Base-by-base conservation (phyloP, 2,113 vertebrate species). In the Seriola aureovittata region DNA sequence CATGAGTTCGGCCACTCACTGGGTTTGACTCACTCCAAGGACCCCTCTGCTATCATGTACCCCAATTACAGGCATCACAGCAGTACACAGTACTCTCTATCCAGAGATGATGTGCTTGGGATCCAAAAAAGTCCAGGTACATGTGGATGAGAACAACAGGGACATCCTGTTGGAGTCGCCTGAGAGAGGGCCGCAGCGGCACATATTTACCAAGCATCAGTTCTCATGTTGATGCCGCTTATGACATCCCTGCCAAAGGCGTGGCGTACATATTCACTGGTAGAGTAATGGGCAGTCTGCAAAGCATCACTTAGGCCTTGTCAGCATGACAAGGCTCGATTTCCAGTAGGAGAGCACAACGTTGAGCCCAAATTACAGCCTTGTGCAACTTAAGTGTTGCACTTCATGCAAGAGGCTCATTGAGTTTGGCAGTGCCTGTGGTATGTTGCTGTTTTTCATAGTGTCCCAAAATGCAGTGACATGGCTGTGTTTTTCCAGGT, bases 1-100 rank as follows among this genome's bases (percentile, higher is more conserved):
- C 95, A 96, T 68, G 94, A 97, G 89, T 94, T 96, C 58, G 95
- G 95, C 14, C 94, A 95, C 42, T 94, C 94, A 0, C 85, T 96
- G 75, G 95, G 96, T 29, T 91, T 97, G 25, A 75, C 92, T 32
- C 96, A 96, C 80, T 96, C 93, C 16, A 92, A 64, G 76, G 94
- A 95, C 16, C 93, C 94, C 0, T 92, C 94, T 14, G 93, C 93
- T 29, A 83, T 96, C 72, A 97, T 96, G 92, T 93, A 95, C 81
- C 95, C 95, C 12, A 95, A 89, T 32, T 96, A 96, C 74, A 96
- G 92, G 86, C 91, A 93, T 70, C 84, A 92, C 32, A 85, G 92
- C 80, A 81, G 88, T 1, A 91, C 85, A 19, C 88, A 93, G 36
- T 94, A 95, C 80, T 91, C 25, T 12, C 95, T 97, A 3, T 91